Base-by-base conservation (phyloP, 2,113 vertebrate species). In the Silurus glanis region DNA sequence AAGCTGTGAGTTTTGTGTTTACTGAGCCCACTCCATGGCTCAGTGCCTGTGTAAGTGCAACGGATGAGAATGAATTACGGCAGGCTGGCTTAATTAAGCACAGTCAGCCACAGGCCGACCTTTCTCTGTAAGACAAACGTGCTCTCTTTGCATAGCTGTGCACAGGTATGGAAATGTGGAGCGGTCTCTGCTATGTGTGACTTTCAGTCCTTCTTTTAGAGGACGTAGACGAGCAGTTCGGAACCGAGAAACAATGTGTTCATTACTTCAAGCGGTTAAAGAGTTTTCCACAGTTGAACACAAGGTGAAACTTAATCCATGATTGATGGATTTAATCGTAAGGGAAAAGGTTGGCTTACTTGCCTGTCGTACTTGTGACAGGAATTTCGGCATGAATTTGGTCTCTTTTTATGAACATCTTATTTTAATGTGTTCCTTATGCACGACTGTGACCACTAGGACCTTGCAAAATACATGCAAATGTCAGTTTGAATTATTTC, bases 71-170 rank as follows among this genome's bases (percentile, higher is more conserved):
- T 82, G 87, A 89, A 88, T 88, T 61, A 85, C 80, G 49, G 78
- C 58, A 84, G 69, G 82, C 87, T n/a, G 83, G 84, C 87, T 93
- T 92, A 93, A 94, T 94, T 93, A 94, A 92, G 91, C 88, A 88
- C 87, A 56, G 76, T 45, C 84, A 92, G 89, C 90, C 89, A 88
- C 86, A 87, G 84, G 67, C 56, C 76, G 62, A 53, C 85, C 87
- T 92, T 92, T 90, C 87, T 83, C 83, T 79, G 59, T 53, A 88
- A 89, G 91, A 92, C 89, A 88, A 92, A 92, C 91, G 89, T 85
- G 80, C 75, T 82, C 88, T 76, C 84, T 89, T 74, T 75, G 37
- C 84, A 80, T 80, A 69, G 75, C 62, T 37, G 59, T 53, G 64
- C 62, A 28, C 61, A 83, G 78, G 83, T 81, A 62, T 85, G 82